Conservation (phyloP, 2,113 vertebrate species). For the Thamnaconus septentrionalis region DNA sequence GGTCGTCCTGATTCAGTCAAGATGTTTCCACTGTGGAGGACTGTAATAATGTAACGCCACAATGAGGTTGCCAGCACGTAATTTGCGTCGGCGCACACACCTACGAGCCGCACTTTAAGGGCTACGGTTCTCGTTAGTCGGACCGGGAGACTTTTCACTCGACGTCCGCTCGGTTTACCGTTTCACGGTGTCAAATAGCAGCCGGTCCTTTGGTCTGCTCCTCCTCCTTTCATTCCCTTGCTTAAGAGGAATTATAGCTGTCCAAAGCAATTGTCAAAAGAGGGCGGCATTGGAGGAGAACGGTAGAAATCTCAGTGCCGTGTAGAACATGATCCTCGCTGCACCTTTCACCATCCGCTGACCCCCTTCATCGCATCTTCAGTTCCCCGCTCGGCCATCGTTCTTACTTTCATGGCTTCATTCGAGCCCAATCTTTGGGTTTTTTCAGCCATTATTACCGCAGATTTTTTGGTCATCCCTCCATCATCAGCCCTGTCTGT, state of each 20-base stretch:
- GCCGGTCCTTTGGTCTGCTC: neutral
- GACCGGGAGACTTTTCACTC: conserved; percentile 3
- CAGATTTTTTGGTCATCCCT: neutral
- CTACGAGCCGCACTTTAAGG: conserved; percentile 27
- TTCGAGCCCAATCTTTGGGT: neutral
- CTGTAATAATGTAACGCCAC: conserved; percentile 14
- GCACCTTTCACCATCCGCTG: conserved; percentile 46
- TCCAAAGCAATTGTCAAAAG: conserved; percentile 41
- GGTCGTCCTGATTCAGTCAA: conserved; percentile 52
- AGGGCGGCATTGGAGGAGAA: conserved; percentile 11
- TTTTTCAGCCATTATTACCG: neutral
- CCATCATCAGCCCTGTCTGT: neutral
- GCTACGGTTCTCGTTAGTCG: conserved; percentile 32
- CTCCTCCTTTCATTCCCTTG: conserved; percentile 13
- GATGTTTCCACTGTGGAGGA: conserved; percentile 53
- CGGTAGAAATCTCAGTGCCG: conserved; percentile 41
- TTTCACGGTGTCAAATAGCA: conserved; percentile 1
- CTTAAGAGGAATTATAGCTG: conserved; percentile 49
- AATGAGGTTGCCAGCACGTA: conserved; percentile 34
- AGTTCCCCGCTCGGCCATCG: conserved; percentile 2
- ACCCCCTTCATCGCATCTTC: conserved; percentile 40
- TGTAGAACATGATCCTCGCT: conserved; percentile 56
- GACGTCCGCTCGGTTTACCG: conserved; percentile 8
- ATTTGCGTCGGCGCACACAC: conserved; percentile 40
- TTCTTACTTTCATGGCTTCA: conserved; percentile 18